These are phyloP conservation scores for Entomyzon cyanotis DNA, from an alignment of 2,113 vertebrate species.

Conservation along the genomic window DNA sequence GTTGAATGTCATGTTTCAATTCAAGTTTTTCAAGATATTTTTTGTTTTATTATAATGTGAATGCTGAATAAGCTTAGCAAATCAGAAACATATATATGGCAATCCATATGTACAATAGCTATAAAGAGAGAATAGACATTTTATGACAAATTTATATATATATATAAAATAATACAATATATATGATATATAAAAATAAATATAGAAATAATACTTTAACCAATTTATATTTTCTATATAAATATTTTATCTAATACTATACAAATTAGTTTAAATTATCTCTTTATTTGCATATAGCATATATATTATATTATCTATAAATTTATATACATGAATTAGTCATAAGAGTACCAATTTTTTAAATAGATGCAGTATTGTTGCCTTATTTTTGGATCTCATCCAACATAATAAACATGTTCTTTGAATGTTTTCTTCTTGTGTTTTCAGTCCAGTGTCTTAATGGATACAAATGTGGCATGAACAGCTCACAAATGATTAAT, in stretches of 20 bases:
- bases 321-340: background rate
- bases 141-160: background rate
- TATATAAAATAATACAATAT: background rate
- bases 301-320: background rate
- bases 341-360: background rate
- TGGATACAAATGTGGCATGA: constrained; percentile 48
- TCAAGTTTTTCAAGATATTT: background rate
- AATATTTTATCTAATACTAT: background rate
- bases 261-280: background rate
- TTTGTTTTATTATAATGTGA: background rate
- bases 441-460: constrained; percentile 51
- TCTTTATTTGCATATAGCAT: background rate
- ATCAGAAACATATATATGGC: background rate
- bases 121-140: background rate
- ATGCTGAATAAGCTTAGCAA: background rate
- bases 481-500: constrained; percentile 68
- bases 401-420: background rate
- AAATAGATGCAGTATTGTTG: background rate
- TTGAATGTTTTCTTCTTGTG: background rate
- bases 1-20: background rate
- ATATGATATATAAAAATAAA: background rate
- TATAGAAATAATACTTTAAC: background rate
- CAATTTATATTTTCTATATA: background rate
- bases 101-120: background rate
- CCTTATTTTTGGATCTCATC: background rate